Base-by-base conservation (phyloP, 2,888 invertebrate species). In the Nebria brevicollis region DNA sequence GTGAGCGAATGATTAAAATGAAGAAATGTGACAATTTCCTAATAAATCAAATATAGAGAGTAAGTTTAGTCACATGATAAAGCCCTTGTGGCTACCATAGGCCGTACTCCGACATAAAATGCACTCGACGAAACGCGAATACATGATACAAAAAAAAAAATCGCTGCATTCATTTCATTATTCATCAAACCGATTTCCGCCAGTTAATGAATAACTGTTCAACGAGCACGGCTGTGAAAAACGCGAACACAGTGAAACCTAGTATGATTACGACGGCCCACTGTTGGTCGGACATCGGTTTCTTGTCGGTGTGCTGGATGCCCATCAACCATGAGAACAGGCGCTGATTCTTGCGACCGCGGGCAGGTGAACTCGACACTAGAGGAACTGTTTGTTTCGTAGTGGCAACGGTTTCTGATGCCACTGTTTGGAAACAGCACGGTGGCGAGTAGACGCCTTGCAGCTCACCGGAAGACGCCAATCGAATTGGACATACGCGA, bases 401-500 rank as follows among this genome's bases (percentile, higher is more conserved):
- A 66, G 90, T 88, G 84, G 89, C 87, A 25, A 84, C 86, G 54
- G 88, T 87, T 86, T 89, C 90, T 73, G 86, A 86, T 81, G 88
- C 86, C 84, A 87, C 84, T 73, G 91, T 92, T 76, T 91, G 89
- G 87, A 95, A 92, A 79, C 92, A 92, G 85, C 93, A 89, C 75
- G 92, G 88, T 77, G 92, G 91, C 83, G 96, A 95, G 89, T 92
- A 94, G 83, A 95, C 93, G 82, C 96, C 94, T 82, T 92, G 89
- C 84, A 95, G 91, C 85, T 92, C 92, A 72, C 90, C 90, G 66
- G 92, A 91, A 77, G 89, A 90, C 85, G 91, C 90, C 79, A 92
- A 88, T 74, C 97, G 92, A 85, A 96, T 92, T 42, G 94, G 94
- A 89, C 94, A 94, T 83, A 97, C 95, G 79, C 96, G 93, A 85